Evolutionary conservation across 2,113 vertebrate genomes (phyloP).

Genomic region (Struthio camelus): DNA sequence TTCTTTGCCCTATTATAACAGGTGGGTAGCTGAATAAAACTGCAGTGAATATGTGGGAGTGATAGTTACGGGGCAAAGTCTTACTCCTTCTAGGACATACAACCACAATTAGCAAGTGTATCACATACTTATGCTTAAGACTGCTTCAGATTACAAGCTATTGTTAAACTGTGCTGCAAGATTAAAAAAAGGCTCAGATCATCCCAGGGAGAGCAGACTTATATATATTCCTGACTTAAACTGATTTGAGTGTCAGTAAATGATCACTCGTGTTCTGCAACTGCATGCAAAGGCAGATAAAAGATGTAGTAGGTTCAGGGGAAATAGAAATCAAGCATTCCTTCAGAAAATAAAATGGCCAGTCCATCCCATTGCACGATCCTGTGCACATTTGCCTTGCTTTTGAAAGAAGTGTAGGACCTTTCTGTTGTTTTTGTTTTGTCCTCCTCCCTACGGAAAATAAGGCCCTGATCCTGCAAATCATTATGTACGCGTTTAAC

Average conservation of each 20-base stretch:
- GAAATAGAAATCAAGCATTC: neutral
- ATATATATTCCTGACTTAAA: neutral
- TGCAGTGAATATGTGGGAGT: neutral
- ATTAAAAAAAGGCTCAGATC: neutral
- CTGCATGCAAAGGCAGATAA: neutral
- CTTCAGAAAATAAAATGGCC: neutral
- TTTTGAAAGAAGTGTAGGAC: neutral
- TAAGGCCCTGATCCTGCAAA: neutral
- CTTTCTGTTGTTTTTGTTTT: neutral
- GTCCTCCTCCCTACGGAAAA: neutral
- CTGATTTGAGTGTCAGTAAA: neutral
- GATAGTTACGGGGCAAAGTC: neutral
- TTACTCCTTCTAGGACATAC: neutral
- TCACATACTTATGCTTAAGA: neutral
- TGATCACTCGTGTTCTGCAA: neutral
- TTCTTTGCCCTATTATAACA: slow-evolving; percentile 4
- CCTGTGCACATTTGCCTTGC: neutral
- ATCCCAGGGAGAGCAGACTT: neutral
- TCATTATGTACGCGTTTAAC: neutral
- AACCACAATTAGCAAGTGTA: neutral
- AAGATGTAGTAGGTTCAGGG: neutral
- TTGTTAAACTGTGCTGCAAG: neutral
- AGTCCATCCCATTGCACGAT: neutral
- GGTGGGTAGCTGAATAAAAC: neutral
- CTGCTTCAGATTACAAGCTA: neutral